Base-by-base conservation (phyloP, 2,888 invertebrate genomes). In the Amitus sp. region DNA sequence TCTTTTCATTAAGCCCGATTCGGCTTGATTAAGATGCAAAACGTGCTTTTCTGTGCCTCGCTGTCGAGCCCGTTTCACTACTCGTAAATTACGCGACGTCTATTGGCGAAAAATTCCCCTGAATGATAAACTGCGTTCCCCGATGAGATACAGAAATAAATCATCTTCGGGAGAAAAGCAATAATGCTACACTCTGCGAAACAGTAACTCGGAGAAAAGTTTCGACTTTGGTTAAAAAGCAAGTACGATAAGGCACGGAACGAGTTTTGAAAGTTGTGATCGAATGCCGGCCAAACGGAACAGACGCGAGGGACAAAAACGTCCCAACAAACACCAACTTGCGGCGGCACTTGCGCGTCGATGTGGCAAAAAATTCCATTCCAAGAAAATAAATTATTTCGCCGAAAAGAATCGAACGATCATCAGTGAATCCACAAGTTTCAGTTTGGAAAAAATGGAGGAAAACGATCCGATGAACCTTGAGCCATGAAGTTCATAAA, bases 1-100 rank as follows among this genome's bases (percentile, higher is more conserved):
- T 15, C 60, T 54, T 60, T 60, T 61, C 60, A 61, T 61, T 61
- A 61, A 61, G 55, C 55, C 51, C 55, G 55, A 61, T 61, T 61
- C 47, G 40, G 50, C 47, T 47, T 61, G 60, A 55, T 61, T 53
- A 59, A 59, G 53, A 59, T 49, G 30, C 53, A 45, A 49, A 59
- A 59, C 53, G 60, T 54, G 50, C 50, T 46, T 33, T 60, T 54
- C 54, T 46, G 46, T 49, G 54, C 47, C 43, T 54, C 39, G 23
- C 37, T 17, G 37, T 45, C 42, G 43, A 34, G 52, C 34, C 58
- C 45, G 37, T 15, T 15, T 15, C 15, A 37, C 7, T 23, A 5
- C 23, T 23, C 23, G 23, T 23, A 7, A 23, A 23, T 23, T 23
- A 23, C 7, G 7, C 23, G 7, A 7, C 23, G 23, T 23, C 23